Evolutionary conservation across 2,113 vertebrate species (phyloP).

Genomic region (Guaruba guarouba): DNA sequence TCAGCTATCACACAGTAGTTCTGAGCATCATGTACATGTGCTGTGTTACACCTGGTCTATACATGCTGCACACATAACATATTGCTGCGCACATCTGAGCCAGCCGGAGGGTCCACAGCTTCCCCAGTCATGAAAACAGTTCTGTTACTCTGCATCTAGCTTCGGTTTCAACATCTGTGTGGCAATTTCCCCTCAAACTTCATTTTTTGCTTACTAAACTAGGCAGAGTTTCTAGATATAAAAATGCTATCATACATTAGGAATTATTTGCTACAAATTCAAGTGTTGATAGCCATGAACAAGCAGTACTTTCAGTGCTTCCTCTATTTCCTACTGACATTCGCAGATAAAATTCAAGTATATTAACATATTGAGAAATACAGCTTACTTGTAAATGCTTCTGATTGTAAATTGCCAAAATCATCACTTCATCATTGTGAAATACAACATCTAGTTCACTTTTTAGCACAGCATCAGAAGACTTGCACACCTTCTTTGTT

Average conservation of each 20-base stretch:
- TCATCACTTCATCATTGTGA: constrained; percentile 70
- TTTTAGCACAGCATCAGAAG: constrained; percentile 85
- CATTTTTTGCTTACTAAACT: background rate
- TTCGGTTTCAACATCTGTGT: background rate
- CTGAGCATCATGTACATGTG: accelerated
- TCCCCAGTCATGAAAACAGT: background rate
- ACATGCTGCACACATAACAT: accelerated
- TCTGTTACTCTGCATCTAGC: background rate
- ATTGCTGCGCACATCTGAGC: background rate
- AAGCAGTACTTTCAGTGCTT: background rate
- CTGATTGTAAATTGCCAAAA: constrained; percentile 86
- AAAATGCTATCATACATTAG: background rate
- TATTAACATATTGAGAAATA: background rate
- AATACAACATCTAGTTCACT: constrained; percentile 89
- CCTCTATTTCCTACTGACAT: background rate
- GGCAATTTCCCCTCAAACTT: background rate
- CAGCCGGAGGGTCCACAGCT: background rate
- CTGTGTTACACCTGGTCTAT: background rate
- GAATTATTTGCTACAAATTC: background rate
- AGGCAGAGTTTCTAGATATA: background rate
- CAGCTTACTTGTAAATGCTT: constrained; percentile 85
- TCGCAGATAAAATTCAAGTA: background rate
- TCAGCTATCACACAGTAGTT: background rate
- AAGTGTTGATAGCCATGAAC: background rate
- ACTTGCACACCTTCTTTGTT: constrained; percentile 87